Base-by-base conservation (phyloP, 2,797 vertebrate genomes). In the Gorsachius magnificus region DNA sequence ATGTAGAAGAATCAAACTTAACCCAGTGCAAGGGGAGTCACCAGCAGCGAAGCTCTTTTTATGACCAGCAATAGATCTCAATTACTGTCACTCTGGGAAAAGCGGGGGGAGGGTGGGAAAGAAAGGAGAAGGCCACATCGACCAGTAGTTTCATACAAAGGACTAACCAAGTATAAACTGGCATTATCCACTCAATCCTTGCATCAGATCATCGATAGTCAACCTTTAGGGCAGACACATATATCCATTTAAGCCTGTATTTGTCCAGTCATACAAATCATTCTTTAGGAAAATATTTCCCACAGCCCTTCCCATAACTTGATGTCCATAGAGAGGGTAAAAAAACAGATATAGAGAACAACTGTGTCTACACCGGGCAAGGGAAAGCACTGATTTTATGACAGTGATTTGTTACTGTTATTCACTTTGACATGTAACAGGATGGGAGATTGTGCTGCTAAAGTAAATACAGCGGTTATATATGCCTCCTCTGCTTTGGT, bases 261-360 rank as follows among this genome's bases (percentile, higher is more conserved):
- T 96, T 96, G 78, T 94, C 90, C 95, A 93, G 94, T 64, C 75
- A 81, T 86, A 94, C 93, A 93, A 94, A 96, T 94, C 64, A 95
- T 89, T 85, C 93, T 85, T 87, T 94, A 95, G 81, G 86, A 92
- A 95, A 97, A 84, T 82, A 90, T 95, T 97, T 97, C 94, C 92
- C 95, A 94, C 95, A 96, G 94, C 51, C 86, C 91, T 95, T 94
- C 83, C 95, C 93, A 79, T 82, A 96, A 96, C 91, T 86, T 90
- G 89, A 95, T 5, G 45, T 95, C 91, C 93, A 78, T 29, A 84
- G 89, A 95, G 90, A 95, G 90, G 64, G 81, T 87, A 96, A 95
- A 94, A 90, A 77, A 93, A 64, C 94, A 97, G 77, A 75, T 95
- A 72, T 77, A 88, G 2, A 71, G 83, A 93, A 86, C 66, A 89